Evolutionary conservation across 2,888 invertebrate species (phyloP).

Genomic region (Acronicta aceris): DNA sequence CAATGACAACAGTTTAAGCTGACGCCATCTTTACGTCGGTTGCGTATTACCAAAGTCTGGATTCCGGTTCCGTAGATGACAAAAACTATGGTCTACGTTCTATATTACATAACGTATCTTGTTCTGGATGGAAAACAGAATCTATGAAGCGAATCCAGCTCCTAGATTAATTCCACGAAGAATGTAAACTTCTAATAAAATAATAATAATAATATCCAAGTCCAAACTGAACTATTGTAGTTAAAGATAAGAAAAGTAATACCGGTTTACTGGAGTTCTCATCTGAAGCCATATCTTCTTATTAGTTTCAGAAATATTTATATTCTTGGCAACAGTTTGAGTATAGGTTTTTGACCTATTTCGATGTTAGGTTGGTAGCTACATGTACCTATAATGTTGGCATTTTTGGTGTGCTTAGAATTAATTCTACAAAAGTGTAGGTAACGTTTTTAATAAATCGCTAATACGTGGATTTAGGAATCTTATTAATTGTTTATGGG

Average conservation of each 20-base stretch:
- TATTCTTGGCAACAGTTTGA: neutral
- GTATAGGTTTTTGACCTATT: too few species aligned
- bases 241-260: conserved; percentile 15
- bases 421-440: too few species aligned
- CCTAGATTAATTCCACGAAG: conserved; percentile 17
- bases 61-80: conserved; percentile 37
- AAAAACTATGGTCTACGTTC: conserved; percentile 19
- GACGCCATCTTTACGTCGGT: conserved; percentile 25
- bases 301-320: neutral
- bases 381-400: too few species aligned
- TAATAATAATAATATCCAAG: conserved; percentile 13
- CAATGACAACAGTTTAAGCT: conserved; percentile 21
- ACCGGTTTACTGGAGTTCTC: conserved; percentile 4
- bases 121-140: conserved; percentile 17
- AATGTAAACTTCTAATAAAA: conserved; percentile 33
- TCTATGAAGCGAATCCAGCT: conserved; percentile 21
- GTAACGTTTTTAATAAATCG: too few species aligned
- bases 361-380: too few species aligned
- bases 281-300: neutral
- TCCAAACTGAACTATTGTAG: neutral
- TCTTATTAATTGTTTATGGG: conserved; percentile 15
- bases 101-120: neutral
- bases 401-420: too few species aligned
- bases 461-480: too few species aligned
- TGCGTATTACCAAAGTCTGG: conserved; percentile 34